phyloP scores from a whole-genome alignment of 1,140 invertebrate genomes.

The Megalopta genalis region DNA sequence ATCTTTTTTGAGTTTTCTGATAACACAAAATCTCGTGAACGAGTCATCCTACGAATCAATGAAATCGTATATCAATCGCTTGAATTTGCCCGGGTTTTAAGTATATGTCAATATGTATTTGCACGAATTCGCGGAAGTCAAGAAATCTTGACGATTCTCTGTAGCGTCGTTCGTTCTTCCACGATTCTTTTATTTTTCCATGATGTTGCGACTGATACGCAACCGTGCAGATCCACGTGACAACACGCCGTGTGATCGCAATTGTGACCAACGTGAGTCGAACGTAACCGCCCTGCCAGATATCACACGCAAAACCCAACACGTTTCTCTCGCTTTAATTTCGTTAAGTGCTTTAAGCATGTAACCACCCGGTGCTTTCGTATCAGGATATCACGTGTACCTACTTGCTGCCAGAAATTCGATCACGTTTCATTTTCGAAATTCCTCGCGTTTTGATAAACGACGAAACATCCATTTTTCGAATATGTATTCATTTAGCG shows the following conservation, averaged over 20 bases:
- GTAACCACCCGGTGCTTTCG: constrained; percentile 22
- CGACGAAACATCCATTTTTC: too few relatives aligned
- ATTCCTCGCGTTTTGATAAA: too few relatives aligned
- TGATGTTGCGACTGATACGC: background rate
- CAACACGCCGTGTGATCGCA: constrained; percentile 17
- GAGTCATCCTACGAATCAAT: too few relatives aligned
- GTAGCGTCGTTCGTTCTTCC: background rate
- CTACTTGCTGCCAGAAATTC: constrained; percentile 19
- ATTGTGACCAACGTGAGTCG: constrained; percentile 40
- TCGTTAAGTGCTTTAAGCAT: constrained; percentile 38
- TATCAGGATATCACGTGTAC: constrained; percentile 19
- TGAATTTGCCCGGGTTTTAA: background rate
- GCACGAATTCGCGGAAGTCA: background rate
- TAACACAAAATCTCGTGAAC: too few relatives aligned
- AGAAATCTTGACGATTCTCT: background rate
- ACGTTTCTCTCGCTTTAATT: constrained; percentile 37
- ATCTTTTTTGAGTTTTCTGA: too few relatives aligned
- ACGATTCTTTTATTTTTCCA: background rate
- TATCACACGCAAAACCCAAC: constrained; percentile 25
- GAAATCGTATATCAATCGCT: background rate
- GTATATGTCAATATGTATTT: background rate
- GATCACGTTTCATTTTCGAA: constrained; percentile 23
- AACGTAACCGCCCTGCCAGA: constrained; percentile 19
- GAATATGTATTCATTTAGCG: too few relatives aligned
- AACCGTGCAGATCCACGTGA: constrained; percentile 35